Base-by-base conservation (phyloP, 2,888 invertebrate species). In the Alentia gelatinosa region DNA sequence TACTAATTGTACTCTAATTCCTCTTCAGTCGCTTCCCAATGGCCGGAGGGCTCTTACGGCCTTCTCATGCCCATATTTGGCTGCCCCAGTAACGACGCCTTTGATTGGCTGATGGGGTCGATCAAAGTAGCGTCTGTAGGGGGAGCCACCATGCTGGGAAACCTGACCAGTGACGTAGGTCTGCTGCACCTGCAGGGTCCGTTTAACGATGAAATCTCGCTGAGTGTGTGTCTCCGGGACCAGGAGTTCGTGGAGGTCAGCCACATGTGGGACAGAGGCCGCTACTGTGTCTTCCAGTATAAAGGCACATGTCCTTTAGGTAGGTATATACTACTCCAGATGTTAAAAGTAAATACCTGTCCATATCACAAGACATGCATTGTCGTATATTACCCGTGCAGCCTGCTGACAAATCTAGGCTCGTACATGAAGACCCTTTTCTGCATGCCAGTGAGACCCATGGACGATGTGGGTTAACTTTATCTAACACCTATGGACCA, bases 21-120 rank as follows among this genome's bases (percentile, higher is more conserved):
- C 19, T 5, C n/a, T 37, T 1, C 79, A 79, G 79, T 79, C 37
- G 79, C 79, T 19, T 35, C 37, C 79, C 37, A 79, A 30, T 86
- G 86, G 86, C 86, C 86, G 9, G 86, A 30, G 30, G 86, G 86
- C 30, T 47, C 30, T 19, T 86, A 86, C 30, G 86, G 86, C 9
- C 42, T 86, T n/a, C 19, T 47, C 1, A 86, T 47, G 50, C 50
- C 86, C 42, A 33, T 86, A 30, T 86, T 47, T 50, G 86, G 86
- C 3, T 86, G 86, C 47, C 86, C 86, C 26, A 47, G 30, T 5
- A 86, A 42, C 30, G 47, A 42, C 47, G 50, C 26, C 42, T 86
- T 86, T 23, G 30, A 42, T n/a, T 86, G 86, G 86, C 42, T 47
- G 50, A 42, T 7, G 30, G 86, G 86, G 12, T 12, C 30, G 19